Base-by-base conservation (phyloP, 1,140 invertebrate genomes). In the Calliphora vicina region DNA sequence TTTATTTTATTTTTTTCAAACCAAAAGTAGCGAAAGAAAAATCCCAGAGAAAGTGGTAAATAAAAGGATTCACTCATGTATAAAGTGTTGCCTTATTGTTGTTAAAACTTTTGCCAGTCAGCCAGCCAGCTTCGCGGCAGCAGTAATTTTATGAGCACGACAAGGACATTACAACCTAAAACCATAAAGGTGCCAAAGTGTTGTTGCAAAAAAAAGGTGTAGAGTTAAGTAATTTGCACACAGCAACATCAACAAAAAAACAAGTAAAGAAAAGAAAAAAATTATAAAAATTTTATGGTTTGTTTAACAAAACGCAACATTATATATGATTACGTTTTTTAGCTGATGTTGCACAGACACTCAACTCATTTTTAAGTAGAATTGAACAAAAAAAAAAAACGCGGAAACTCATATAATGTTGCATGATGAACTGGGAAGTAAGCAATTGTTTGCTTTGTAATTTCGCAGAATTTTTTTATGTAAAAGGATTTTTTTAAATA, bases 221-320 rank as follows among this genome's bases (percentile, higher is more conserved):
- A 42, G 74, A 78, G 74, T 78, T 78, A 45, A 78, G 74, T 45
- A 78, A 78, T 74, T 74, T 74, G 27, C 71, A 25, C 61, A 12
- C 50, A 17, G 50, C 50, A 4, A 72, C n/a, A 72, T 8, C 5
- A 17, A 15, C 10, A 27, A 73, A 17, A 73, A 73, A 73, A 20
- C 15, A 27, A 5, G 42, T 6, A 10, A 27, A 76, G 42, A 76
- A 76, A 42, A 15, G n/a, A 42, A 35, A 20, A 35, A n/a, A 35
- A 26, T 73, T 73, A 29, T 25, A 57, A 23, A 57, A 81, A 81
- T 81, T 81, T 81, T 81, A 81, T 81, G 80, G 80, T 81, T 81
- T 81, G 80, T 43, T 57, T 57, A 81, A 81, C 45, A 81, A 81
- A 81, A 67, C 57, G 80, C 80, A 81, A 81, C 80, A 67, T 81